phyloP scores from a whole-genome alignment of 2,113 vertebrate species.

The Promerops cafer region DNA sequence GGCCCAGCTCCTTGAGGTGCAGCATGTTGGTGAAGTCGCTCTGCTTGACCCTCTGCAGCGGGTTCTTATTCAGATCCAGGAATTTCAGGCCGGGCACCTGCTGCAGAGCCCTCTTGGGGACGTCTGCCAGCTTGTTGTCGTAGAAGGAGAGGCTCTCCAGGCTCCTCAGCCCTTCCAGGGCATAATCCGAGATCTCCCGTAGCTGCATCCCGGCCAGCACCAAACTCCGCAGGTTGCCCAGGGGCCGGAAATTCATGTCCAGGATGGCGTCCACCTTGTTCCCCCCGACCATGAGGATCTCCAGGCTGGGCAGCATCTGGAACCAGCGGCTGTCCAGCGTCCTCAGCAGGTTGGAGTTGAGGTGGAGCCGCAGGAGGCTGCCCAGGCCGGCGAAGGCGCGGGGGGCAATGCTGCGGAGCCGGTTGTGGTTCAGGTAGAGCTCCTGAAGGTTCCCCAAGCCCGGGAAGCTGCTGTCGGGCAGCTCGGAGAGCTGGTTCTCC shows the following conservation, averaged over 20 bases:
- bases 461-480: slow-evolving; percentile 80
- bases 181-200: slow-evolving; percentile 79
- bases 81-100: slow-evolving; percentile 88
- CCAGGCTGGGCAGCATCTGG: slow-evolving; percentile 78
- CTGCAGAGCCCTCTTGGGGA: slow-evolving; percentile 81
- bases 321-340: slow-evolving; percentile 85
- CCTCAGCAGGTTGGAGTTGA: slow-evolving; percentile 88
- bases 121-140: slow-evolving; percentile 80
- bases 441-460: slow-evolving; percentile 85
- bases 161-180: slow-evolving; percentile 81
- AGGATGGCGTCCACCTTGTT: slow-evolving; percentile 85
- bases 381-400: slow-evolving; percentile 79
- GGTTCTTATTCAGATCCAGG: slow-evolving; percentile 92
- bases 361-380: slow-evolving; percentile 84
- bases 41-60: slow-evolving; percentile 79
- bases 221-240: slow-evolving; percentile 84
- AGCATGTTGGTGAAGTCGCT: slow-evolving; percentile 88
- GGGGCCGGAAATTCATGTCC: slow-evolving; percentile 83
- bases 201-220: slow-evolving; percentile 89
- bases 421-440: slow-evolving; percentile 92
- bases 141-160: slow-evolving; percentile 93
- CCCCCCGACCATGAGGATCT: slow-evolving; percentile 92
- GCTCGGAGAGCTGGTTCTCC: slow-evolving; percentile 83
- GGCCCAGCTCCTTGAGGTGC: slow-evolving; percentile 89
- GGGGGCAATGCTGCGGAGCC: slow-evolving; percentile 79